Conservation (phyloP, 2,113 vertebrate genomes). For the Cyphomyrus discorhynchus region DNA sequence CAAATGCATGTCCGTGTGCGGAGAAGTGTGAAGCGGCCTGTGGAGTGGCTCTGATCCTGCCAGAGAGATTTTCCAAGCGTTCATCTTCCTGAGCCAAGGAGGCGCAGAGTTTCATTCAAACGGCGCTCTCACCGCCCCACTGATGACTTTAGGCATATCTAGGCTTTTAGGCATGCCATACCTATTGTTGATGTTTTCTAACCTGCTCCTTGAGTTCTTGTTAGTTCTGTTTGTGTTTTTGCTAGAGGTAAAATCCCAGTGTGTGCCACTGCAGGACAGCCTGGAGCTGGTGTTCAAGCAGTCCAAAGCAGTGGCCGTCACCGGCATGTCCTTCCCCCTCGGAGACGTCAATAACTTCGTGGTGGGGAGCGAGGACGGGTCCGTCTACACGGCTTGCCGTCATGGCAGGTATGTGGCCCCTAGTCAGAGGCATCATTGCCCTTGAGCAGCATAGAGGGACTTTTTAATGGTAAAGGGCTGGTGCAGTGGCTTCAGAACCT, state of each 20-base stretch:
- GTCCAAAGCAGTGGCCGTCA: conserved; percentile 92
- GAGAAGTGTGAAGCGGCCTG: neutral
- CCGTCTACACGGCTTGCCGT: conserved; percentile 92
- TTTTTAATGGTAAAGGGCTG: neutral
- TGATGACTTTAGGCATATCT: neutral
- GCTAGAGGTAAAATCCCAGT: conserved; percentile 30
- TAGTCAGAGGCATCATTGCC: neutral
- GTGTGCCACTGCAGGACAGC: conserved; percentile 71
- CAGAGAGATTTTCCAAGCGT: neutral
- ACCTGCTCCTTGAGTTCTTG: neutral
- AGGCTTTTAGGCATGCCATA: neutral
- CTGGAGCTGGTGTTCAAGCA: conserved; percentile 97
- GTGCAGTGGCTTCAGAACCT: neutral
- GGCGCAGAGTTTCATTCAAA: neutral
- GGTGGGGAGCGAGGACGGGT: conserved; percentile 95
- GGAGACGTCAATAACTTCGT: conserved; percentile 98
- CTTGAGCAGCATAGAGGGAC: neutral
- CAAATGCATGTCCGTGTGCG: neutral
- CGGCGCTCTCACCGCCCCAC: neutral
- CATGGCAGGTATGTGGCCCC: conserved; percentile 76
- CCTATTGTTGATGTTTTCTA: neutral
- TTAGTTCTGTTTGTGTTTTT: conserved; percentile 22
- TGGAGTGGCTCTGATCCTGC: neutral
- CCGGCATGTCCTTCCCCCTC: conserved; percentile 93
- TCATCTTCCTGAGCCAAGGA: neutral